Percentiles rank a stretch among this genome's conserved stretches.
Evolutionary conservation across 2,888 invertebrate species (phyloP).

Genomic region (Aelia acuminata): DNA sequence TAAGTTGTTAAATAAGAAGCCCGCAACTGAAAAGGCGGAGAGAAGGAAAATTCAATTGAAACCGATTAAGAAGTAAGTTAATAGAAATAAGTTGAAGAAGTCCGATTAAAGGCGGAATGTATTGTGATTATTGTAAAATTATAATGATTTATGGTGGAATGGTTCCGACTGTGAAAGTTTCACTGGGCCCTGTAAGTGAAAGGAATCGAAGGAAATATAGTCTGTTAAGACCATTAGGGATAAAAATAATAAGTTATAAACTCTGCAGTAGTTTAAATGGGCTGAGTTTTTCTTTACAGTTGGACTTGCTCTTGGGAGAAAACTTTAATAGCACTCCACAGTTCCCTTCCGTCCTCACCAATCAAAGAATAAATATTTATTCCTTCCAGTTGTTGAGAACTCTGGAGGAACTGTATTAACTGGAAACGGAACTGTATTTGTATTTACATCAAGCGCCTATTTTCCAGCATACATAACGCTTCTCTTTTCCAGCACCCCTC

Average conservation of each 20-base stretch:
- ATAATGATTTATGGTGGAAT: slow-evolving; percentile 21
- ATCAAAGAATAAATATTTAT: slow-evolving; percentile 48
- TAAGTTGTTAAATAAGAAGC: too few relatives aligned
- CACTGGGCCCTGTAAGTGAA: slow-evolving; percentile 57
- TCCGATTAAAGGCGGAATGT: slow-evolving; percentile 8
- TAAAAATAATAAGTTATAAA: slow-evolving; percentile 64
- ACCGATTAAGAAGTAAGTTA: neutral
- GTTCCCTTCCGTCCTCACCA: slow-evolving; percentile 39
- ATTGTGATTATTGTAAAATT: slow-evolving; percentile 44
- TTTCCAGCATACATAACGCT: too few relatives aligned
- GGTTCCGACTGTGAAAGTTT: slow-evolving; percentile 44
- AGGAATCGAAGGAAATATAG: slow-evolving; percentile 55
- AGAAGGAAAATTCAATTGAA: neutral
- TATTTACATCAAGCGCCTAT: slow-evolving; percentile 16
- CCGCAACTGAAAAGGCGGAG: neutral
- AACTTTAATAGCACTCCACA: slow-evolving; percentile 53
- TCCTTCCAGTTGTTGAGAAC: slow-evolving; percentile 21
- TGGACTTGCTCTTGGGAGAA: slow-evolving; percentile 45
- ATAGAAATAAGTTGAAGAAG: neutral
- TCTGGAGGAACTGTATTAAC: slow-evolving; percentile 35
- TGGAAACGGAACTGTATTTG: too few relatives aligned
- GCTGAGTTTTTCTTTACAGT: slow-evolving; percentile 59
- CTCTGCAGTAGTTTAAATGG: slow-evolving; percentile 63
- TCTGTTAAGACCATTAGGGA: slow-evolving; percentile 60
- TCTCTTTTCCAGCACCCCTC: too few relatives aligned